Base-by-base conservation (phyloP, 1,140 invertebrate genomes). In the Drosophila neocordata region DNA sequence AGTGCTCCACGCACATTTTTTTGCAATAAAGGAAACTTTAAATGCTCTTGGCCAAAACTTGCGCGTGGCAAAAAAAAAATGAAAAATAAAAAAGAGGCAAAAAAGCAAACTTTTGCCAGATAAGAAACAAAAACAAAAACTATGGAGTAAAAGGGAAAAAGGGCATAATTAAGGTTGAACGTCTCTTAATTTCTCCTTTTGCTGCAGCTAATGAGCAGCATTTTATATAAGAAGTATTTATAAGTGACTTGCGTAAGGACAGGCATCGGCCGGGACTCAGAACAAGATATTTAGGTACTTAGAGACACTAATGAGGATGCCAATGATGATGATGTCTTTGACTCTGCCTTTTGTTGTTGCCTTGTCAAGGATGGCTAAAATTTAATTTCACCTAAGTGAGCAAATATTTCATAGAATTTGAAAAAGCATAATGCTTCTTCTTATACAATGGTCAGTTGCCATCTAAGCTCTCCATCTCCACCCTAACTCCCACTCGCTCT, bases 81-180 rank as follows among this genome's bases (percentile, higher is more conserved):
- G n/a, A n/a, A n/a, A n/a, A n/a, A n/a, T n/a, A n/a, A n/a, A n/a
- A n/a, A n/a, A n/a, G 69, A 38, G 70, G 52, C 58, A 68, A 52
- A 55, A 62, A 87, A 85, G 72, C 70, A 75, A 82, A 87, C 83
- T 85, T 82, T 76, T 59, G 11, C 12, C 35, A 22, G 58, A 65
- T 59, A 76, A 56, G 62, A 59, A 53, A 55, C 38, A 63, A 44
- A 65, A 69, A 56, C 62, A 65, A 68, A 77, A 58, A 74, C 55
- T 74, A 64, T 51, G 70, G 44, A 44, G 51, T n/a, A 41, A 37
- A 60, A 27, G 5, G 27, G 27, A 65, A 15, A 18, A 20, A 37
- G n/a, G 72, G 76, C 66, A 69, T 84, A 87, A 84, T 84, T 84
- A 84, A 82, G 82, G 82, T 78, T 83, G 70, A 88, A 76, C 83